Percentiles rank a stretch among this genome's conserved stretches.
phyloP scores from a whole-genome alignment of 2,797 vertebrate species.

The Novumbra hubbsi region DNA sequence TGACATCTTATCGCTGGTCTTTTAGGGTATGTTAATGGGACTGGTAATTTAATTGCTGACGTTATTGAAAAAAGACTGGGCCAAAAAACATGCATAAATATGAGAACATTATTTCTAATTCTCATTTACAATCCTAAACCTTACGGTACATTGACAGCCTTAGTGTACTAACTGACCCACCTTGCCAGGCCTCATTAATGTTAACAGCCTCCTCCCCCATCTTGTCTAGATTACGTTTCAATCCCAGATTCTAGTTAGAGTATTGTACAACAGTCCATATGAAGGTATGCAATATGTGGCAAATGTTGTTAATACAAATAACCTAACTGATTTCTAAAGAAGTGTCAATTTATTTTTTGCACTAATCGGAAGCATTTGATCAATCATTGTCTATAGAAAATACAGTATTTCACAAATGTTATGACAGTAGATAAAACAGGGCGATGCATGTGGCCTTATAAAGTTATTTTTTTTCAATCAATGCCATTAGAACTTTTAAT shows the following conservation, averaged over 20 bases:
- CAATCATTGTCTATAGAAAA: too few species aligned
- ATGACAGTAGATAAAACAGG: too few species aligned
- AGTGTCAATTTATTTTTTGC: too few species aligned
- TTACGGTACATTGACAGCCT: not conserved
- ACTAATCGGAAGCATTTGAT: too few species aligned
- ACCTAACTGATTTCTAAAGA: too few species aligned
- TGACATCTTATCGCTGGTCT: not conserved
- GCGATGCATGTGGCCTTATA: too few species aligned
- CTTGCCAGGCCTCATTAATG: not conserved
- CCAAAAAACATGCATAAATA: not conserved
- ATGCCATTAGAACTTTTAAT: too few species aligned
- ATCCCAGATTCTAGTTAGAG: not conserved
- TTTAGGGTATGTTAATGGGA: not conserved
- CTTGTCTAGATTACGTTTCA: too few species aligned
- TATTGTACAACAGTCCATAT: not conserved
- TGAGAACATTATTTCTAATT: not conserved
- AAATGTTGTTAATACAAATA: too few species aligned
- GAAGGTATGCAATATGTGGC: too few species aligned
- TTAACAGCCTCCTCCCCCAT: not conserved
- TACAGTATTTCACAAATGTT: too few species aligned
- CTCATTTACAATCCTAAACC: not conserved
- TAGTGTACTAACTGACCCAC: not conserved
- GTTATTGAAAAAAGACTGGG: not conserved
- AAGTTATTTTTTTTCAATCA: too few species aligned
- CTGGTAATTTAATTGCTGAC: not conserved